These are phyloP conservation scores for Grallaria varia DNA, from an alignment of 2,113 vertebrate genomes.

Conservation along the genomic window DNA sequence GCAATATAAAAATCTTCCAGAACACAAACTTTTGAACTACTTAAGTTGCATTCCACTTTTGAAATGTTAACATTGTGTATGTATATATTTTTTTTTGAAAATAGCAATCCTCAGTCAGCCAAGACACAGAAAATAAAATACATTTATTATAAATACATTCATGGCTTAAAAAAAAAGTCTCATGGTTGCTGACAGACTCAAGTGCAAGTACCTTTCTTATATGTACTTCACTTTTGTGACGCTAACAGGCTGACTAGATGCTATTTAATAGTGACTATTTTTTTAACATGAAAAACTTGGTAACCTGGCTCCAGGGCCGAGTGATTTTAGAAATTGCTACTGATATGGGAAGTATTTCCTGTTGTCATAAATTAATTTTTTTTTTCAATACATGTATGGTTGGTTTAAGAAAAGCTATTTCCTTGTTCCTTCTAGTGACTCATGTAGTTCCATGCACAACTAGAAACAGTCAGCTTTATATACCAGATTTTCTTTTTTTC, in stretches of 20 bases:
- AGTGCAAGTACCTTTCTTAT: slow-evolving; percentile 2
- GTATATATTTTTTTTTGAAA: not conserved
- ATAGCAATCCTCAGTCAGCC: slow-evolving; percentile 2
- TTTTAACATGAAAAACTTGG: slow-evolving; percentile 27
- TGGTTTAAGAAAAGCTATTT: slow-evolving; percentile 57
- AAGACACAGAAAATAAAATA: slow-evolving; percentile 33
- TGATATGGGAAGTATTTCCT: not conserved
- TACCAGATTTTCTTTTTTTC: not conserved
- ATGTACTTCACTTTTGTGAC: not conserved
- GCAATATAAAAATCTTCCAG: not conserved
- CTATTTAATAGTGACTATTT: not conserved
- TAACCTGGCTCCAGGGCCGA: not conserved
- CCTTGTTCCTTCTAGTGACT: slow-evolving; percentile 39
- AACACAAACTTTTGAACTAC: slow-evolving; percentile 3
- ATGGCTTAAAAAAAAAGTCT: slow-evolving; percentile 15
- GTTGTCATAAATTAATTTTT: too few species aligned
- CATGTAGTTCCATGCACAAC: slow-evolving; percentile 20
- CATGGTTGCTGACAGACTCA: not conserved
- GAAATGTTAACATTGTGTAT: not conserved
- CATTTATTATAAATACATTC: slow-evolving; percentile 40
- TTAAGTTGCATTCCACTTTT: slow-evolving; percentile 35
- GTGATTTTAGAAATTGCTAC: slow-evolving; percentile 25
- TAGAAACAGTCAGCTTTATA: slow-evolving; percentile 1
- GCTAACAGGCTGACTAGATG: slow-evolving; percentile 14
- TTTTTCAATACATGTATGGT: too few species aligned